Evolutionary conservation across 2,888 invertebrate species (phyloP).

Genomic region (Campoletis raptor): DNA sequence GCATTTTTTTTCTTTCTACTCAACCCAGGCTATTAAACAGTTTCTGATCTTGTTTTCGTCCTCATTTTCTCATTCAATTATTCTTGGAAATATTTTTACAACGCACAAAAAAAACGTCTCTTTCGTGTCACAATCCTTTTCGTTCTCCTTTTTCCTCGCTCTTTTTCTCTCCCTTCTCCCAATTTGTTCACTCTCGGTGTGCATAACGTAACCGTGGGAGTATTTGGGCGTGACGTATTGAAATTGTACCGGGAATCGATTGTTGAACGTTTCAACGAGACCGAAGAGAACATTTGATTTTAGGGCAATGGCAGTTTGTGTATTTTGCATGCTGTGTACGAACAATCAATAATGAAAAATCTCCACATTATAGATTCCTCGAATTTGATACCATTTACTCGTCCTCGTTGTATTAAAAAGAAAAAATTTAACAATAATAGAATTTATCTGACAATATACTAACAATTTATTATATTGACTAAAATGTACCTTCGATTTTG

Average conservation of each 20-base stretch:
- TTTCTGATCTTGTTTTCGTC: neutral
- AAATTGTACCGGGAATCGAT: slow-evolving; percentile 77
- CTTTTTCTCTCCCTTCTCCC: slow-evolving; percentile 1
- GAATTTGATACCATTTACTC: neutral
- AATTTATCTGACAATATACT: too few species aligned
- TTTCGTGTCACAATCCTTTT: slow-evolving; percentile 8
- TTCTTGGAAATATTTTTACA: neutral
- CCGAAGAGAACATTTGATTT: neutral
- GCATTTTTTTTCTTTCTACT: slow-evolving; percentile 84
- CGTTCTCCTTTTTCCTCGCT: neutral
- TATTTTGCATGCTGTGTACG: neutral
- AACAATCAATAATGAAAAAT: neutral
- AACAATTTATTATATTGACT: too few species aligned
- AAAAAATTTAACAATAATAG: too few species aligned
- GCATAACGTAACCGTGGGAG: slow-evolving; percentile 42
- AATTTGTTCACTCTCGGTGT: slow-evolving; percentile 5
- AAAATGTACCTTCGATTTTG: too few species aligned
- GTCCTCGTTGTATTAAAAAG: too few species aligned
- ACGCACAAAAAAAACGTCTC: neutral
- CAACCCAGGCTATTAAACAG: neutral
- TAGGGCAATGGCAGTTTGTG: neutral
- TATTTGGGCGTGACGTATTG: slow-evolving; percentile 76
- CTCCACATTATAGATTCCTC: neutral
- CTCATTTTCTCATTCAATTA: slow-evolving; percentile 6
- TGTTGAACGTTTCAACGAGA: slow-evolving; percentile 46